These are phyloP conservation scores for Gephyroberyx darwinii DNA, from an alignment of 2,797 vertebrate species.

Conservation along the genomic window DNA sequence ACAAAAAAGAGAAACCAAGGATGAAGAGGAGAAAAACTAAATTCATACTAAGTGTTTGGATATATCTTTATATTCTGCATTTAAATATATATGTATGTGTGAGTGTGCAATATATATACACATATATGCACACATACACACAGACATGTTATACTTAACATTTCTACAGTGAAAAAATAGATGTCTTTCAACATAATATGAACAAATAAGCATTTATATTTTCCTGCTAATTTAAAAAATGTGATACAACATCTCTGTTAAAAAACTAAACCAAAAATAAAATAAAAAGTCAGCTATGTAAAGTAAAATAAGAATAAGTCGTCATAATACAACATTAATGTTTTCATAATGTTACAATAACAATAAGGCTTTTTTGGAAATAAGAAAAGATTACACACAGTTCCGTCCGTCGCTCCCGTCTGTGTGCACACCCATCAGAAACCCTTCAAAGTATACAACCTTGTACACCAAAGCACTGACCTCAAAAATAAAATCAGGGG, in stretches of 20 bases:
- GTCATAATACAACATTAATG: slow-evolving; percentile 82
- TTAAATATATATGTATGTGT: slow-evolving; percentile 84
- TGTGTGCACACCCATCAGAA: slow-evolving; percentile 68
- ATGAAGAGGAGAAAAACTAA: slow-evolving; percentile 65
- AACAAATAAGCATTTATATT: slow-evolving; percentile 90
- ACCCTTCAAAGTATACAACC: slow-evolving; percentile 56
- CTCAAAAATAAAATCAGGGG: slow-evolving; percentile 56
- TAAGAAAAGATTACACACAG: slow-evolving; percentile 83
- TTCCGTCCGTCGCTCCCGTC: slow-evolving; percentile 75
- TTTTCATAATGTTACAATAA: slow-evolving; percentile 83
- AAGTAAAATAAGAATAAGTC: slow-evolving; percentile 77
- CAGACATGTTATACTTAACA: slow-evolving; percentile 83
- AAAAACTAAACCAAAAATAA: slow-evolving; percentile 79
- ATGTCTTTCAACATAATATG: slow-evolving; percentile 94
- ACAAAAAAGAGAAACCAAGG: slow-evolving; percentile 59
- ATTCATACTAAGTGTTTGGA: slow-evolving; percentile 81
- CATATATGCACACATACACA: slow-evolving; percentile 69
- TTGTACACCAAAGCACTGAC: slow-evolving; percentile 53
- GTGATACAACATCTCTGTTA: slow-evolving; percentile 88
- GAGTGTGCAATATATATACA: slow-evolving; percentile 64
- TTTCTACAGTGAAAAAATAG: slow-evolving; percentile 97
- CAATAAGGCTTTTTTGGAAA: slow-evolving; percentile 89
- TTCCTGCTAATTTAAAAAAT: slow-evolving; percentile 78
- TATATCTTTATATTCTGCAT: slow-evolving; percentile 85
- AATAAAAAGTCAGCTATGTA: slow-evolving; percentile 76